phyloP scores from a whole-genome alignment of 2,888 invertebrate genomes.

The Argynnis bischoffii region DNA sequence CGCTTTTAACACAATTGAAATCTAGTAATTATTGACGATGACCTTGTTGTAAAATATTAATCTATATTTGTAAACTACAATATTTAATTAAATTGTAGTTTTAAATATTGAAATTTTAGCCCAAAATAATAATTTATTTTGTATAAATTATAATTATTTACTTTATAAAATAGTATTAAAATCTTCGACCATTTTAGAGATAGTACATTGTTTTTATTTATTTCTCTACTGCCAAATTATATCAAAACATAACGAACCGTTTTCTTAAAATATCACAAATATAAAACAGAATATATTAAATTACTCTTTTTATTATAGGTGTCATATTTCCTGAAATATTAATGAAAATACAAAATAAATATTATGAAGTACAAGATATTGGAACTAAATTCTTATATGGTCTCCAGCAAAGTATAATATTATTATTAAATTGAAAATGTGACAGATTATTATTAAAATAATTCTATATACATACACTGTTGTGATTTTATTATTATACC shows the following conservation, averaged over 20 bases:
- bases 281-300: background rate
- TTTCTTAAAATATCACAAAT: background rate
- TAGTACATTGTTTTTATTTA: background rate
- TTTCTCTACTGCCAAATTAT: too few relatives aligned
- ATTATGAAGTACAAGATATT: background rate
- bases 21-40: too few relatives aligned
- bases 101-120: background rate
- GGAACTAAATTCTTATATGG: background rate
- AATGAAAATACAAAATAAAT: too few relatives aligned
- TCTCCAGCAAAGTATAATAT: constrained; percentile 2
- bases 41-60: too few relatives aligned
- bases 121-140: constrained; percentile 3
- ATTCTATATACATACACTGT: constrained; percentile 3
- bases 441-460: constrained; percentile 6
- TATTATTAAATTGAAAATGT: background rate
- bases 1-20: background rate
- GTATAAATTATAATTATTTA: background rate
- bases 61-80: background rate
- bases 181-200: constrained; percentile 15
- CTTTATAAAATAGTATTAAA: constrained; percentile 4
- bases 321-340: too few relatives aligned
- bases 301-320: background rate
- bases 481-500: background rate
- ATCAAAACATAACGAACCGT: background rate
- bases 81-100: background rate